Evolutionary conservation across 2,797 vertebrate species (phyloP).

Genomic region (Phaenicophaeus curvirostris): DNA sequence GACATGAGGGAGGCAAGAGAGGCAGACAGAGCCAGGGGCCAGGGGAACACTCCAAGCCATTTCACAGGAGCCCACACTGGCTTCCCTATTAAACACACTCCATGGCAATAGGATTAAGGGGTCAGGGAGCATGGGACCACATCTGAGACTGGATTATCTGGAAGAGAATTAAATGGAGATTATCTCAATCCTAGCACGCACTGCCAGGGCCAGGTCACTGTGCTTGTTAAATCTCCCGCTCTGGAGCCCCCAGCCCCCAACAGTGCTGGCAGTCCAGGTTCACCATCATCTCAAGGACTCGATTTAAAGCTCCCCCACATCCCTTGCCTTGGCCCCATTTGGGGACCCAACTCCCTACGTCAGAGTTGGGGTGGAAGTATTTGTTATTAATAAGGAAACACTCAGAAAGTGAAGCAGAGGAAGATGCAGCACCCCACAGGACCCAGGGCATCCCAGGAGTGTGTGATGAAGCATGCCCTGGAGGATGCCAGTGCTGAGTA

Average conservation of each 20-base stretch:
- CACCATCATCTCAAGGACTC: not conserved
- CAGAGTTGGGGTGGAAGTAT: not conserved
- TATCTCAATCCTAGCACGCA: slow-evolving; percentile 6
- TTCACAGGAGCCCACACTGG: not conserved
- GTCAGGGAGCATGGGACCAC: slow-evolving; percentile 33
- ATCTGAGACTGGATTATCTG: slow-evolving; percentile 48
- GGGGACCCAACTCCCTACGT: not conserved
- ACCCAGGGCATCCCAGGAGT: not conserved
- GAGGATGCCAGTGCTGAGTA: not conserved
- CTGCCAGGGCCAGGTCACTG: not conserved
- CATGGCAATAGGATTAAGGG: slow-evolving; percentile 51
- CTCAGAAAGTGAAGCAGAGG: not conserved
- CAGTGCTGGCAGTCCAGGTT: accelerated
- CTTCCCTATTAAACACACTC: slow-evolving; percentile 37
- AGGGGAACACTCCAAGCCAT: not conserved
- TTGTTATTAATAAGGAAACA: not conserved
- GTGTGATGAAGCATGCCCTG: accelerated
- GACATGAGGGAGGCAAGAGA: not conserved
- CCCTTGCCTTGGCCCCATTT: not conserved
- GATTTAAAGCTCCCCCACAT: not conserved
- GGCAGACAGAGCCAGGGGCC: not conserved
- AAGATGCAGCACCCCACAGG: not conserved
- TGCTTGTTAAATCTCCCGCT: slow-evolving; percentile 27
- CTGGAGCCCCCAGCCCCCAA: not conserved
- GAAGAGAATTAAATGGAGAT: slow-evolving; percentile 65